Conservation (phyloP, 2,113 vertebrate genomes). For the Scartelaos histophorus region DNA sequence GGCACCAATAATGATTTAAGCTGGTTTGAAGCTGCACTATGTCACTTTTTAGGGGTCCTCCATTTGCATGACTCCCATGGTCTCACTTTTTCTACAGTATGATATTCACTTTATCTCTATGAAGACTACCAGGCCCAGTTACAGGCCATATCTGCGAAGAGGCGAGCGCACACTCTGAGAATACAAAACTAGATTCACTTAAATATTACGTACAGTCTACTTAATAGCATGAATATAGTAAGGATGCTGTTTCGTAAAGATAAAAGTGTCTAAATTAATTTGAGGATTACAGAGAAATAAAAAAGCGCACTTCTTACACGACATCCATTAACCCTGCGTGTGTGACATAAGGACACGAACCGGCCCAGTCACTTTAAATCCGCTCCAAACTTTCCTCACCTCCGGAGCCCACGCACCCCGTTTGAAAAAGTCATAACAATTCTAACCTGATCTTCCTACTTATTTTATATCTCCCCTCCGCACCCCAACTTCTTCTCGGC, state of each 20-base stretch:
- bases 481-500: conserved; percentile 96
- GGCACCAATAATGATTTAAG: too few relatives aligned
- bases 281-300: conserved; percentile 25
- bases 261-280: conserved; percentile 15
- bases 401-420: conserved; percentile 75
- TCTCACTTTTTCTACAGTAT: too few relatives aligned
- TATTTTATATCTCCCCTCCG: conserved; percentile 98
- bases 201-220: background rate
- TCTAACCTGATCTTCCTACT: conserved; percentile 88
- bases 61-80: too few relatives aligned
- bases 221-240: background rate
- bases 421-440: conserved; percentile 82
- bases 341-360: conserved; percentile 53
- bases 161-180: too few relatives aligned
- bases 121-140: too few relatives aligned
- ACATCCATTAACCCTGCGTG: conserved; percentile 49
- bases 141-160: too few relatives aligned
- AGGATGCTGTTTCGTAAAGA: conserved; percentile 28
- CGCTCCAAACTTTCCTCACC: conserved; percentile 81
- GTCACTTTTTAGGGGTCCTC: too few relatives aligned
- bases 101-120: too few relatives aligned
- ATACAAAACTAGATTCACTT: too few relatives aligned
- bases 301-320: conserved; percentile 26
- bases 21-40: too few relatives aligned
- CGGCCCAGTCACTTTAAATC: conserved; percentile 74